Evolutionary conservation across 1,140 invertebrate species (phyloP).

Genomic region (Neuroterus valhalla): DNA sequence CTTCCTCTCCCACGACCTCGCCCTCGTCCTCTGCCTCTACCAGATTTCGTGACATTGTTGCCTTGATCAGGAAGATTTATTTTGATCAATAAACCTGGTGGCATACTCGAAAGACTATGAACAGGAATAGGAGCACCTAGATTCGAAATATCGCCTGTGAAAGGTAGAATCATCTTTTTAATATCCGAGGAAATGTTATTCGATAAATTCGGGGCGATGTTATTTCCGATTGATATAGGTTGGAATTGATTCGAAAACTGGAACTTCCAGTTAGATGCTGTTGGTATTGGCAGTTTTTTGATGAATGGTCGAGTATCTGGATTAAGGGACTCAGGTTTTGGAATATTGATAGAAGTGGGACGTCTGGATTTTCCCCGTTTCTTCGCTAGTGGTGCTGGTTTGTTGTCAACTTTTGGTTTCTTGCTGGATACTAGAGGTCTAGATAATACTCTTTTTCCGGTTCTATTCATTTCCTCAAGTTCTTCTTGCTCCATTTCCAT

Average conservation of each 20-base stretch:
- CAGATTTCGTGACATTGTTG: slow-evolving; percentile 42
- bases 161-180: slow-evolving; percentile 71
- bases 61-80: slow-evolving; percentile 69
- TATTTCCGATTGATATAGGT: slow-evolving; percentile 66
- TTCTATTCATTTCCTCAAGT: slow-evolving; percentile 43
- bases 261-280: slow-evolving; percentile 68
- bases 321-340: slow-evolving; percentile 61
- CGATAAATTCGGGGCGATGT: slow-evolving; percentile 54
- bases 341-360: slow-evolving; percentile 69
- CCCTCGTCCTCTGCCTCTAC: slow-evolving; percentile 31
- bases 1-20: slow-evolving; percentile 22
- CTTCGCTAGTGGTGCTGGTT: slow-evolving; percentile 70
- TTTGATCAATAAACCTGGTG: slow-evolving; percentile 72
- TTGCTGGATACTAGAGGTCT: slow-evolving; percentile 70
- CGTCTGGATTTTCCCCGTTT: slow-evolving; percentile 70
- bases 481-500: slow-evolving; percentile 40
- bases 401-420: slow-evolving; percentile 70
- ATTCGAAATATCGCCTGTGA: slow-evolving; percentile 68
- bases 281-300: slow-evolving; percentile 68
- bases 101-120: slow-evolving; percentile 70
- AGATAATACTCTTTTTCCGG: slow-evolving; percentile 34
- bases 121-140: slow-evolving; percentile 71
- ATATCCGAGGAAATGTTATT: slow-evolving; percentile 55
- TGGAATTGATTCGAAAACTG: slow-evolving; percentile 65
- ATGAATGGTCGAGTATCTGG: slow-evolving; percentile 56